Base-by-base conservation (phyloP, 1,140 invertebrate genomes). In the Leucophenga varia region DNA sequence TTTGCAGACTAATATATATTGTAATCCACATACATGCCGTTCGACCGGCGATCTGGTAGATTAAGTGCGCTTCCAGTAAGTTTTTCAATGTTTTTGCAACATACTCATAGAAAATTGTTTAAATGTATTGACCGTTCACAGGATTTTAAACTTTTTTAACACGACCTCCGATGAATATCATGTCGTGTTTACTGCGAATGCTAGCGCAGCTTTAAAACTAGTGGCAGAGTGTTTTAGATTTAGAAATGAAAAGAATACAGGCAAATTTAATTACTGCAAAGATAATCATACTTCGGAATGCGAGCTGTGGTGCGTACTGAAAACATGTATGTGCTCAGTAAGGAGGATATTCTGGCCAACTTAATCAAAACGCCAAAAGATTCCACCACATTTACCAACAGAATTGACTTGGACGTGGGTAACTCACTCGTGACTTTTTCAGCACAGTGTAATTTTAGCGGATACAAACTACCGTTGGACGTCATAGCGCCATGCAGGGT, bases 231-330 rank as follows among this genome's bases (percentile, higher is more conserved):
- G 81, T 54, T 97, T 97, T 76, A 60, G 80, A 32, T 93, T 85
- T 70, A n/a, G 9, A 10, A 20, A 39, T 19, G 54, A 60, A 43
- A 47, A 50, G 20, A n/a, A n/a, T n/a, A n/a, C n/a, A n/a, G 88
- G 88, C 14, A 76, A 79, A 32, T 91, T 95, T 73, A 82, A 86
- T 13, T 95, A 97, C 70, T 77, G 90, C 30, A 81, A 86, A 63
- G 94, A 98, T 69, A 97, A 93, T 73, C 95, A 98, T 67, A 98
- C 95, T 1, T 97, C 94, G 95, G 95, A 13, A 89, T 97, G 83
- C 79, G 94, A 71, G 90, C 90, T 76, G 49, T 84, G 51, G 76
- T 77, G 1, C 48, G 75, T 40, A 72, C 76, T 22, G 80, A 77
- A 43, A 77, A 79, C 36, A 63, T 85, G 12, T 74, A 76, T 31